A percentile compares a stretch with the other conserved stretches of the same genome.
phyloP scores from a whole-genome alignment of 2,888 invertebrate species.

The Sabellastarte sp. region DNA sequence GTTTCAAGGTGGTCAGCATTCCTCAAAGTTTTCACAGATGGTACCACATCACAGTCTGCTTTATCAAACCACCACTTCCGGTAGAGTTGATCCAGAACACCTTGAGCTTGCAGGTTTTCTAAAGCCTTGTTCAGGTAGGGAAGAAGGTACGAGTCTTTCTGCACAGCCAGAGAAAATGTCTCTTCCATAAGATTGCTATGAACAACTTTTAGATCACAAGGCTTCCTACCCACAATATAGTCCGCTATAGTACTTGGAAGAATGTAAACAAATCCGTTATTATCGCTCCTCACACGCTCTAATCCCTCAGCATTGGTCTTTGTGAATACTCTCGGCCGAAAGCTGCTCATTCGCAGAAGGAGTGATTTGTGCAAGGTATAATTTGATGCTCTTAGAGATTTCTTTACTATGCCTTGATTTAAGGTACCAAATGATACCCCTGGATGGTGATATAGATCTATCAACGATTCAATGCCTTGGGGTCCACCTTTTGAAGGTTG shows the following conservation, averaged over 20 bases:
- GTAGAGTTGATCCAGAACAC: slow-evolving; percentile 18
- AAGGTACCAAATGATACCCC: slow-evolving; percentile 21
- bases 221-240: slow-evolving; percentile 23
- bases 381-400: slow-evolving; percentile 20
- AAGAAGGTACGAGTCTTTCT: slow-evolving; percentile 20
- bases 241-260: slow-evolving; percentile 27
- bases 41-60: slow-evolving; percentile 16
- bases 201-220: slow-evolving; percentile 26
- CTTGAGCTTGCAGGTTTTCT: slow-evolving; percentile 13
- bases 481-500: slow-evolving; percentile 4
- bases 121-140: slow-evolving; percentile 22
- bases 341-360: slow-evolving; percentile 20
- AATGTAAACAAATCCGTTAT: slow-evolving; percentile 23
- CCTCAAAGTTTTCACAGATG: no score
- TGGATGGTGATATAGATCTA: slow-evolving; percentile 14
- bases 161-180: slow-evolving; percentile 23
- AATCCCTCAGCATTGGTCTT: slow-evolving; percentile 25
- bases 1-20: no score
- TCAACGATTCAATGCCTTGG: slow-evolving; percentile 2
- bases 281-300: slow-evolving; percentile 17
- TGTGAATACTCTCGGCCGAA: slow-evolving; percentile 18
- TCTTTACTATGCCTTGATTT: slow-evolving; percentile 23
- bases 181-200: slow-evolving; percentile 21
- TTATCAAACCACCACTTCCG: slow-evolving; percentile 22
- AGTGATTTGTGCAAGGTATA: slow-evolving; percentile 13